Evolutionary conservation across 2,113 vertebrate genomes (phyloP), one percentile per base, ranked within the genome.

Genomic region (Falco punctatus): DNA sequence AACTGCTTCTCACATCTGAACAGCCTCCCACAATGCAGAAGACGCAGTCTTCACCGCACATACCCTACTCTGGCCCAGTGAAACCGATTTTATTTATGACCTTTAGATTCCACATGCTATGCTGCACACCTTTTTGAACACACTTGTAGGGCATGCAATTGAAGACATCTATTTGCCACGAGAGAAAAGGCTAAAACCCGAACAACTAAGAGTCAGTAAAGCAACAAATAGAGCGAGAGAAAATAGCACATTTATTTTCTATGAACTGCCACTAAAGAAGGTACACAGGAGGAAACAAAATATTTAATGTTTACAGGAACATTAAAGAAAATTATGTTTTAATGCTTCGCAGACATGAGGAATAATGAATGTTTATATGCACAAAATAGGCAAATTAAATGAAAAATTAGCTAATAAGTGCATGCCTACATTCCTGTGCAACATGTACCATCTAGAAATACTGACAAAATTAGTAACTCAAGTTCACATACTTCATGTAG

Each of bases 31-130:
- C 70, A 16, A 5, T 0, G 10, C 5, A 40, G 21, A 48, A 33
- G 17, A 30, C 11, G 13, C 44, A 30, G 51, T 7, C 58, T 22
- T 42, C 42, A 5, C 52, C 21, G 26, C 48, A 38, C 0, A 0
- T 5, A 62, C 9, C 42, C 44, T 32, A 2, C 73, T 51, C 1
- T 16, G 19, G n/a, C 15, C 30, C 35, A 66, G 35, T 8, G 49
- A 65, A 78, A 87, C 0, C 72, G 20, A 35, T 62, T 65, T 72
- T 2, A 65, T 80, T 59, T 64, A n/a, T 58, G 42, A 83, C 71
- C 30, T 94, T 90, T 8, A 57, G 17, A 42, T 72, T 51, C 22
- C 62, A 6, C 30, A 48, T 3, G 49, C 88, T 40, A 10, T 11
- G 15, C 64, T 54, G 82, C 46, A 72, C 59, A 54, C 24, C 70